Conservation (phyloP, 2,113 vertebrate species). For the Hydrolagus affinis region DNA sequence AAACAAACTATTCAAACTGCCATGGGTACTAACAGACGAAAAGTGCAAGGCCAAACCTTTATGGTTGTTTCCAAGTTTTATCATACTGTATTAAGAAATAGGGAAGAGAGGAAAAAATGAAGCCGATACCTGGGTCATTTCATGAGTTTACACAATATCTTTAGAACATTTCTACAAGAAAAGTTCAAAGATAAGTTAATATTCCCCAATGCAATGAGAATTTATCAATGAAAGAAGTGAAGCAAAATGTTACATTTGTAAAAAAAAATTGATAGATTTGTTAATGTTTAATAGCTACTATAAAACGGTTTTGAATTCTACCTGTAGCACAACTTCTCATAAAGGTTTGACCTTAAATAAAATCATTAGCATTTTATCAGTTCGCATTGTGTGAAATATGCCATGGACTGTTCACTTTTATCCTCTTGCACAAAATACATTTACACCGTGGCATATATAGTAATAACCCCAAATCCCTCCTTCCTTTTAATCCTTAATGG, state of each 20-base stretch:
- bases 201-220: background rate
- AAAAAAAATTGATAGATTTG: background rate
- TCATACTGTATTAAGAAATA: background rate
- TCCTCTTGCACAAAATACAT: conserved; percentile 3
- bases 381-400: conserved; percentile 1
- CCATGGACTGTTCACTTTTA: conserved; percentile 5
- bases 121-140: background rate
- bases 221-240: background rate
- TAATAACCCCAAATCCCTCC: background rate
- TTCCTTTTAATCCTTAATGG: conserved; percentile 12
- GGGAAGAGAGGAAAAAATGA: background rate
- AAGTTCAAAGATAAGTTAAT: background rate
- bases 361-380: background rate
- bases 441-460: conserved; percentile 17
- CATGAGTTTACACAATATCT: background rate
- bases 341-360: conserved; percentile 1
- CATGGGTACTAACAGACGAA: background rate
- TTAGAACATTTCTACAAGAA: background rate
- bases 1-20: background rate
- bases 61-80: background rate
- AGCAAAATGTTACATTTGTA: background rate
- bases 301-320: background rate
- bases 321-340: background rate
- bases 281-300: background rate
- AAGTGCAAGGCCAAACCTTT: background rate